A percentile compares a stretch with the other conserved stretches of the same genome.
Evolutionary conservation across 2,113 vertebrate genomes (phyloP).

Genomic region (Scalopus aquaticus): DNA sequence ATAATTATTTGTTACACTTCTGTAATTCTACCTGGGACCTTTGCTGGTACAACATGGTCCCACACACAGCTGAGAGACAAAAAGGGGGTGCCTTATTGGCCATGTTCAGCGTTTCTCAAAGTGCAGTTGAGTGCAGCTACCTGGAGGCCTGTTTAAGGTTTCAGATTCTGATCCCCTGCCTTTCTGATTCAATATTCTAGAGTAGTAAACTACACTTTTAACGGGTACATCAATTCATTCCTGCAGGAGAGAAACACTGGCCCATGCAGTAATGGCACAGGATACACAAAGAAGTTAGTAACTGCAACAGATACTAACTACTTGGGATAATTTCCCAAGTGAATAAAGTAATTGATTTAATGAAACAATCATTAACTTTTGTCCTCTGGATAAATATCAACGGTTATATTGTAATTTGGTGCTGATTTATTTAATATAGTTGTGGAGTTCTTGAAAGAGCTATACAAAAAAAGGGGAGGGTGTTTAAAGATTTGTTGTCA

Average conservation of each 20-base stretch:
- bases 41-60: background rate
- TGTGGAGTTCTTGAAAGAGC: background rate
- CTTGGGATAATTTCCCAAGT: background rate
- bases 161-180: background rate
- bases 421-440: background rate
- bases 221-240: background rate
- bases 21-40: background rate
- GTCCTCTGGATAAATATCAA: background rate
- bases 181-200: background rate
- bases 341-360: background rate
- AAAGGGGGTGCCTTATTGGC: background rate
- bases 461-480: background rate
- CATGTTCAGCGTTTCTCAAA: background rate
- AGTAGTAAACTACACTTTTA: background rate
- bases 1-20: background rate
- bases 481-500: background rate
- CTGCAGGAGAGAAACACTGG: background rate
- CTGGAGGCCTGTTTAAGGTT: background rate
- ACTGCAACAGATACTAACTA: background rate
- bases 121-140: background rate
- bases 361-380: background rate
- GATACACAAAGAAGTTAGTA: background rate
- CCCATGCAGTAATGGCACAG: background rate
- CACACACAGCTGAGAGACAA: background rate
- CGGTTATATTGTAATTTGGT: background rate